Conservation (phyloP, 2,888 invertebrate species). For the Balanococcus diminutus region DNA sequence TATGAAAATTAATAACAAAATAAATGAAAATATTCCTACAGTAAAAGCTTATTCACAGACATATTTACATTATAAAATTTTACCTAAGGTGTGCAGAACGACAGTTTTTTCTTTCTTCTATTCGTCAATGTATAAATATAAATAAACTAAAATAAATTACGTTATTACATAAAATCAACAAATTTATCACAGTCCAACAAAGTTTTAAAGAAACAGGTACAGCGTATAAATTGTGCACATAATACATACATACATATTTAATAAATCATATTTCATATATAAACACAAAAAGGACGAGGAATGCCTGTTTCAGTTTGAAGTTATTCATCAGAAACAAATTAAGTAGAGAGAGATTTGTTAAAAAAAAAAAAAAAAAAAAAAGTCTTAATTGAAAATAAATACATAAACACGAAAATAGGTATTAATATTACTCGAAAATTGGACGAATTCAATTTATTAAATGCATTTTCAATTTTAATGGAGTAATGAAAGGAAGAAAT, state of each 20-base stretch:
- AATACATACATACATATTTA: background rate
- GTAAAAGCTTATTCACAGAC: background rate
- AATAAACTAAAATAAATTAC: background rate
- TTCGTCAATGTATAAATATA: background rate
- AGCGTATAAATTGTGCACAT: background rate
- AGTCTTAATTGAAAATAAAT: too few species aligned
- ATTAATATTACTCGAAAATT: background rate
- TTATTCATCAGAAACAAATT: background rate
- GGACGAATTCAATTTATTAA: background rate
- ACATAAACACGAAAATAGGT: too few species aligned
- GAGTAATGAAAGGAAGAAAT: background rate
- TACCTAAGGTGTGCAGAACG: background rate
- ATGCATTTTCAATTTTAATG: background rate
- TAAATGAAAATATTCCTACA: background rate
- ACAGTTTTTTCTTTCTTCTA: background rate
- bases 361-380: background rate
- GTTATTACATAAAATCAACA: slow-evolving; percentile 27
- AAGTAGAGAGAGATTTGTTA: background rate
- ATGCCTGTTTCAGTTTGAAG: background rate
- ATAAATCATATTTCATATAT: background rate
- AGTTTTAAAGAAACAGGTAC: background rate
- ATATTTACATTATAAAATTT: background rate
- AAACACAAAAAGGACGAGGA: background rate
- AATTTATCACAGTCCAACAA: slow-evolving; percentile 26
- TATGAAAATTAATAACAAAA: background rate